Conservation (phyloP, 2,113 vertebrate genomes). For the Cavia porcellus region DNA sequence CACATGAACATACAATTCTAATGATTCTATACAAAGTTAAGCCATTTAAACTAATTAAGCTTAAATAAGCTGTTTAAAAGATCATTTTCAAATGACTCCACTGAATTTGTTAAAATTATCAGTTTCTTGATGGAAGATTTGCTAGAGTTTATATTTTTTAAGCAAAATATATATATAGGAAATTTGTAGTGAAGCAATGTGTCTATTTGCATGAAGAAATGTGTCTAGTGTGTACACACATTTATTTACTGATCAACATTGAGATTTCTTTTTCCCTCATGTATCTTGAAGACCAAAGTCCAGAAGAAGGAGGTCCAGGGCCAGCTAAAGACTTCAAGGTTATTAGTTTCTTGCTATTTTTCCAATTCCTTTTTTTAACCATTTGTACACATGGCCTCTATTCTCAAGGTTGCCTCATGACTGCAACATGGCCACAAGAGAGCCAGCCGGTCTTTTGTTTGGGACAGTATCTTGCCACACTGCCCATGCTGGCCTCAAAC, state of each 20-base stretch:
- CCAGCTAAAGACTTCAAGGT: background rate
- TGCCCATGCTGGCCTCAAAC: background rate
- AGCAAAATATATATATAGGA: background rate
- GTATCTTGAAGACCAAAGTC: background rate
- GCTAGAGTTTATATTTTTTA: conserved; percentile 15
- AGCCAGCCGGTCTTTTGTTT: background rate
- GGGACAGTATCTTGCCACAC: background rate
- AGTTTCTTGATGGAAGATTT: background rate
- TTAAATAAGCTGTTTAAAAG: background rate
- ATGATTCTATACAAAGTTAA: background rate
- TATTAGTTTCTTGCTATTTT: background rate
- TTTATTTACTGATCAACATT: background rate
- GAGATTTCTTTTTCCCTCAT: conserved; percentile 5
- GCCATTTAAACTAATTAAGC: background rate
- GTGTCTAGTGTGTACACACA: rapidly evolving
- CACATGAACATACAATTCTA: background rate
- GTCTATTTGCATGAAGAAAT: background rate
- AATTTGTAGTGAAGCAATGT: conserved; percentile 16
- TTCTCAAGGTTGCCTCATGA: background rate
- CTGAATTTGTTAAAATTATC: conserved; percentile 42
- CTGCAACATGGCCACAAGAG: background rate
- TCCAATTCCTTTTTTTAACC: background rate
- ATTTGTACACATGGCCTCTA: background rate
- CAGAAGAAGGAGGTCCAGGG: background rate
- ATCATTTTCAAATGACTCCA: conserved; percentile 49